Conservation (phyloP, 2,888 invertebrate species). For the Chrysodeixis includens region DNA sequence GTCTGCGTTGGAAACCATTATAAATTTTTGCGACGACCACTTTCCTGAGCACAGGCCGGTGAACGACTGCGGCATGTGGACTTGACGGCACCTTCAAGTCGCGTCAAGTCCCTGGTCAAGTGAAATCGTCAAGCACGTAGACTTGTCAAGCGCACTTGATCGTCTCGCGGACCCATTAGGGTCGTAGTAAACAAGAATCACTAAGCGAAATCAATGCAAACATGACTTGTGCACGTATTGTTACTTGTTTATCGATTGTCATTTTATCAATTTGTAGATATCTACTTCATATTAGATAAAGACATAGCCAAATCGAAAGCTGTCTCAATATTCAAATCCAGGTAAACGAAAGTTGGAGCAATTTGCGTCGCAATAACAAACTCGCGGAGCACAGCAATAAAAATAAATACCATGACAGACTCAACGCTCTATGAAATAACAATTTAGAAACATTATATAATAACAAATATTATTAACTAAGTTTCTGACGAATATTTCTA, state of each 20-base stretch:
- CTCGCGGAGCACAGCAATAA: slow-evolving; percentile 16
- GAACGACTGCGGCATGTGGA: too few species aligned
- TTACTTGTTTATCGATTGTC: background rate
- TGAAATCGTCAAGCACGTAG: too few species aligned
- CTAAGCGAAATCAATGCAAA: background rate
- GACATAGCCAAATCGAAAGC: slow-evolving; percentile 7
- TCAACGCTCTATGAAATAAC: slow-evolving; percentile 18
- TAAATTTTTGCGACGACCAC: too few species aligned
- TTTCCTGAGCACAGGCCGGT: too few species aligned
- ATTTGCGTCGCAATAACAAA: slow-evolving; percentile 29
- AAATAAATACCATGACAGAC: slow-evolving; percentile 27
- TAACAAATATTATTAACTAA: slow-evolving; percentile 31
- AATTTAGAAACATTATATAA: slow-evolving; percentile 5
- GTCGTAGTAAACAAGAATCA: background rate
- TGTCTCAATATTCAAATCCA: slow-evolving; percentile 28
- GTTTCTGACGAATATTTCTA: background rate
- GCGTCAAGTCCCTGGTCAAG: too few species aligned
- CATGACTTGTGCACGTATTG: background rate
- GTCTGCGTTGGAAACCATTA: too few species aligned
- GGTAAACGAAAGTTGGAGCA: slow-evolving; percentile 24
- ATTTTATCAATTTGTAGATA: background rate
- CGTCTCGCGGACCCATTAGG: too few species aligned
- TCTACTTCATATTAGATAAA: background rate
- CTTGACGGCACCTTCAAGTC: too few species aligned
- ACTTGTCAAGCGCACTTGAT: too few species aligned